These are phyloP conservation scores for Coranthus polyacanthus DNA, from an alignment of 2,797 vertebrate species.

Conservation along the genomic window DNA sequence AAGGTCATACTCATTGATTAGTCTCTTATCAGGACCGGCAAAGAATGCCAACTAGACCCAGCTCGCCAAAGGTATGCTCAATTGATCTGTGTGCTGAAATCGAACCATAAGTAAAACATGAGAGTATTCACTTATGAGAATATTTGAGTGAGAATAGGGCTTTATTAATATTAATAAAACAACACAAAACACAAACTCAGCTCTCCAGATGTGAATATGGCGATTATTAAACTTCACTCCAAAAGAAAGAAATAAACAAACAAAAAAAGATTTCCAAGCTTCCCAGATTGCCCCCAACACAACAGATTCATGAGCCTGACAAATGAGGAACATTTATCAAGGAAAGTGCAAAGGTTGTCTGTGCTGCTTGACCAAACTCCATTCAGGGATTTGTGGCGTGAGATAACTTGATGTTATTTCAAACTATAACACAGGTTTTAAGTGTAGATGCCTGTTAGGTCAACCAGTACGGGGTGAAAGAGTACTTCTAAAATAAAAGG, in stretches of 20 bases:
- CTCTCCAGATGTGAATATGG: constrained; percentile 3
- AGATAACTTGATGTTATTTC: constrained; percentile 47
- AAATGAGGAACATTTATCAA: constrained; percentile 20
- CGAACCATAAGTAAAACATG: constrained; percentile 22
- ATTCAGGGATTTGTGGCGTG: constrained; percentile 36
- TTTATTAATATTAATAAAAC: too few species aligned
- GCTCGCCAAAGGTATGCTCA: constrained; percentile 21
- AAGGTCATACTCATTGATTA: constrained; percentile 60
- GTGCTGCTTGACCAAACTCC: constrained; percentile 45
- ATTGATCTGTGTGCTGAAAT: constrained; percentile 35
- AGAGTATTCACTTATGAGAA: too few species aligned
- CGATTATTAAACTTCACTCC: constrained; percentile 17
- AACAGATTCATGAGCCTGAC: constrained; percentile 11
- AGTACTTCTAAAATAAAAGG: background rate
- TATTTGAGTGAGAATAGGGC: too few species aligned
- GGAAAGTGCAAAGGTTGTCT: constrained; percentile 49
- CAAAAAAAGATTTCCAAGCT: background rate
- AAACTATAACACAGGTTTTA: constrained; percentile 9
- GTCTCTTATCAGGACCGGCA: constrained; percentile 41
- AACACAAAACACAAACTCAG: background rate
- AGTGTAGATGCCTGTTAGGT: background rate
- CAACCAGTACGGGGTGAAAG: background rate
- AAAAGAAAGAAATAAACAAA: constrained; percentile 21
- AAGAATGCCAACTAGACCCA: constrained; percentile 35
- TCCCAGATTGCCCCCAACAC: too few species aligned